Evolutionary conservation across 1,140 invertebrate genomes (phyloP).

Genomic region (Danaus plexippus): DNA sequence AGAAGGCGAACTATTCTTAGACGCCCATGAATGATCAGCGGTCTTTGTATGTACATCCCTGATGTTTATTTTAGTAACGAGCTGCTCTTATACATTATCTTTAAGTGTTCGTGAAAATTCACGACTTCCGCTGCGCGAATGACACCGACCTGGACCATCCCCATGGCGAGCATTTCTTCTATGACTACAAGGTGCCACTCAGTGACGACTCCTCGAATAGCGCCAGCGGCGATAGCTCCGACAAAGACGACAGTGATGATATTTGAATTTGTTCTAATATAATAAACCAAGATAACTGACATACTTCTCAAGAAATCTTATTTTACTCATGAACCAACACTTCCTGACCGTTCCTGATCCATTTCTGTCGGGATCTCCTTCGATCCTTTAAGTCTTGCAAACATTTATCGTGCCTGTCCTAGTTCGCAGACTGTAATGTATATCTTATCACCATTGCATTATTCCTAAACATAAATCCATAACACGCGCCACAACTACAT

Average conservation of each 20-base stretch:
- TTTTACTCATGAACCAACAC: too few relatives aligned
- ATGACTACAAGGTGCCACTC: constrained; percentile 43
- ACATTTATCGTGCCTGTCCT: too few relatives aligned
- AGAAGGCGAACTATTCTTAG: too few relatives aligned
- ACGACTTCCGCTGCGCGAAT: constrained; percentile 40
- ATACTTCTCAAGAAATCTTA: too few relatives aligned
- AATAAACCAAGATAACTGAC: neutral
- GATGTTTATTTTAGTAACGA: too few relatives aligned
- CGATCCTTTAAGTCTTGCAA: too few relatives aligned
- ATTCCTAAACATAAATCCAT: constrained; percentile 13
- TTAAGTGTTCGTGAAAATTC: constrained; percentile 54
- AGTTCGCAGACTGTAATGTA: too few relatives aligned
- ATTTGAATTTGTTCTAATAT: neutral
- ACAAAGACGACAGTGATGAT: constrained; percentile 1
- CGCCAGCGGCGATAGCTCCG: constrained; percentile 2
- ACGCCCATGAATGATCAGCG: too few relatives aligned
- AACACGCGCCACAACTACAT: constrained; percentile 13
- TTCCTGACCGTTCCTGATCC: too few relatives aligned
- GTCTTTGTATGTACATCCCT: too few relatives aligned
- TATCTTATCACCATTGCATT: too few relatives aligned
- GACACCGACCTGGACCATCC: constrained; percentile 11
- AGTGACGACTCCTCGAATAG: constrained; percentile 16
- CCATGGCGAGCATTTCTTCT: constrained; percentile 48
- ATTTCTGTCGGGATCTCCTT: too few relatives aligned
- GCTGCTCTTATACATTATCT: neutral